A percentile compares a stretch with the other conserved stretches of the same genome.
These are phyloP conservation scores for Danaus chrysippus DNA, from an alignment of 2,888 invertebrate genomes.

Conservation along the genomic window DNA sequence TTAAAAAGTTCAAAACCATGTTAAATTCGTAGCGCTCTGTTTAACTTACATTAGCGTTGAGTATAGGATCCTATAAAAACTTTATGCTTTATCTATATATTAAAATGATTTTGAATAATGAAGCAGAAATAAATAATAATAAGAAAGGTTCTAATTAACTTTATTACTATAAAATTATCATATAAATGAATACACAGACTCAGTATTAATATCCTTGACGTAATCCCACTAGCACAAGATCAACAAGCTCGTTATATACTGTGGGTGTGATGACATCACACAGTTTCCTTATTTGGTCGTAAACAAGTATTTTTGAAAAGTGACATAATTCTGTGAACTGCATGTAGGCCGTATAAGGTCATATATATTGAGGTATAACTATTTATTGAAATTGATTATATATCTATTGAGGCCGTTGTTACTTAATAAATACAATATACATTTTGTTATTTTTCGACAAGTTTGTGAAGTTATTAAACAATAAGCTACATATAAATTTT, in stretches of 20 bases:
- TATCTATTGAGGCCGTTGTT: too few relatives aligned
- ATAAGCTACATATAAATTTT: too few relatives aligned
- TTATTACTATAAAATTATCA: not conserved
- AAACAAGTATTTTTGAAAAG: slow-evolving; percentile 19
- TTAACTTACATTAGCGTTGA: too few relatives aligned
- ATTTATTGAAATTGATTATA: not conserved
- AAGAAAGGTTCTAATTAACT: not conserved
- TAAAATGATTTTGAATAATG: too few relatives aligned
- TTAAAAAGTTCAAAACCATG: too few relatives aligned
- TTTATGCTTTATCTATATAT: too few relatives aligned
- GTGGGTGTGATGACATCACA: slow-evolving; percentile 36
- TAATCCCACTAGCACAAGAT: slow-evolving; percentile 26
- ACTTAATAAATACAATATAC: too few relatives aligned
- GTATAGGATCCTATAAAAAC: too few relatives aligned
- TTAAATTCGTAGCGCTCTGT: too few relatives aligned
- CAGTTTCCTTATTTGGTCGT: slow-evolving; percentile 31
- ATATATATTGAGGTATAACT: not conserved
- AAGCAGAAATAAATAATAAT: too few relatives aligned
- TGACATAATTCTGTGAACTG: slow-evolving; percentile 21
- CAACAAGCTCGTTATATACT: slow-evolving; percentile 16
- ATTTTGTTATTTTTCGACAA: too few relatives aligned
- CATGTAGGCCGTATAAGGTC: not conserved
- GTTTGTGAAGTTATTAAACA: too few relatives aligned
- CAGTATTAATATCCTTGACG: slow-evolving; percentile 29
- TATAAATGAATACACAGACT: slow-evolving; percentile 3